Evolutionary conservation across 2,113 vertebrate species (phyloP), one percentile per base, ranked within the genome.

Genomic region (Polypterus senegalus): DNA sequence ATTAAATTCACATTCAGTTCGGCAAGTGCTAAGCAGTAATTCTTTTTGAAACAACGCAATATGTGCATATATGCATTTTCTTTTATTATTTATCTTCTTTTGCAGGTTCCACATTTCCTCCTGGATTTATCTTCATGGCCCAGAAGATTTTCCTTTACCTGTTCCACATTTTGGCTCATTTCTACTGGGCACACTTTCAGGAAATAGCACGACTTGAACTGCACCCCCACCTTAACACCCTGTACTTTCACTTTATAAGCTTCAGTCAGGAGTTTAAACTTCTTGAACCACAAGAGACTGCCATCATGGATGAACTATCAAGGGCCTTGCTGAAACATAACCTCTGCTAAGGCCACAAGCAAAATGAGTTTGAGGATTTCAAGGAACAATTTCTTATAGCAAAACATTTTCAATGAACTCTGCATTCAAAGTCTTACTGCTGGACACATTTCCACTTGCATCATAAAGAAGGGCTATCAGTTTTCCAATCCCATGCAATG

Each of bases 211-310:
- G 71, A 1, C 62, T 88, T 64, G 81, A 86, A 27, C 69, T 90
- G 65, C 83, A 89, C 54, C 81, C 86, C 1, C 85, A 89, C 66
- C 86, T 90, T 62, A 89, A 90, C 73, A 88, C 85, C 0, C 75
- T 89, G 57, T 89, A 89, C 68, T 69, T 64, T 8, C 88, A 90
- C 75, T 76, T 90, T 62, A 80, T 77, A 1, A 74, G 81, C 48
- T 89, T 90, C 74, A 81, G 83, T 67, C 76, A 64, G 64, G 79
- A 83, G 64, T 85, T 89, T 48, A 61, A 65, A 4, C 77, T 90
- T 66, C 71, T 90, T 67, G 85, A 87, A 7, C 71, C 76, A 1
- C 79, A 81, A 45, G 84, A 89, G 71, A 85, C 70, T 0, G 77
- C 79, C 46, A 77, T 83, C 0, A 70, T 89, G 61, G 79, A 81